Percentiles rank a stretch among this genome's conserved stretches.
Conservation (phyloP, 2,888 invertebrate genomes). For the Pteria penguin region DNA sequence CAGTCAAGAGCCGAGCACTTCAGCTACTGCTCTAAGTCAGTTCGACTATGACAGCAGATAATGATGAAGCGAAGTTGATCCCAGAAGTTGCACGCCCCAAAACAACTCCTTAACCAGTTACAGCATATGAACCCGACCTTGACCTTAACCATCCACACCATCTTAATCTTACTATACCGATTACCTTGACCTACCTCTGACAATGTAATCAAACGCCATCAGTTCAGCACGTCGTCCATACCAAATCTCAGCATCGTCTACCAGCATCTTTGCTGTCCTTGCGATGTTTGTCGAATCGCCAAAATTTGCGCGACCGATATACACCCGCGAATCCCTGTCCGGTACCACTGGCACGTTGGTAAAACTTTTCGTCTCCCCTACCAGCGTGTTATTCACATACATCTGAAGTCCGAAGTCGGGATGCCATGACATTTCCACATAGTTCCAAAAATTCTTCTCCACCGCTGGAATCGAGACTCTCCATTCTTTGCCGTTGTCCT, state of each 20-base stretch:
- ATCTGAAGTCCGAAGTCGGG: conserved; percentile 68
- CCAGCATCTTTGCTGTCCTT: conserved; percentile 60
- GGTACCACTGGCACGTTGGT: conserved; percentile 9
- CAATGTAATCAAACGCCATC: conserved; percentile 70
- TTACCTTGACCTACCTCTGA: conserved; percentile 67
- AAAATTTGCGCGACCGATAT: conserved; percentile 68
- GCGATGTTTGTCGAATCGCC: conserved; percentile 60
- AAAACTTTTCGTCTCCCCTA: conserved; percentile 38
- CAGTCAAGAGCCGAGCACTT: too few relatives aligned
- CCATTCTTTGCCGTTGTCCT: conserved; percentile 59
- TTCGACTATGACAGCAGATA: too few relatives aligned
- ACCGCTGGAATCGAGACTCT: conserved; percentile 54
- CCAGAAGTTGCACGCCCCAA: too few relatives aligned
- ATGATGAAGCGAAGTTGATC: too few relatives aligned
- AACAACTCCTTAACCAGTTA: too few relatives aligned
- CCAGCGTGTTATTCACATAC: conserved; percentile 66
- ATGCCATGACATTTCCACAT: conserved; percentile 76
- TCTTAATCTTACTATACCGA: too few relatives aligned
- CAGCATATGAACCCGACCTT: too few relatives aligned
- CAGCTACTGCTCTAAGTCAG: too few relatives aligned
- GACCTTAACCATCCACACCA: too few relatives aligned
- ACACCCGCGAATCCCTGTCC: conserved; percentile 48
- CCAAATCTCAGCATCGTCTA: conserved; percentile 75
- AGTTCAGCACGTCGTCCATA: conserved; percentile 68
- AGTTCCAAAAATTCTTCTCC: conserved; percentile 70